phyloP scores from a whole-genome alignment of 2,797 vertebrate genomes.

The Lates japonicus region DNA sequence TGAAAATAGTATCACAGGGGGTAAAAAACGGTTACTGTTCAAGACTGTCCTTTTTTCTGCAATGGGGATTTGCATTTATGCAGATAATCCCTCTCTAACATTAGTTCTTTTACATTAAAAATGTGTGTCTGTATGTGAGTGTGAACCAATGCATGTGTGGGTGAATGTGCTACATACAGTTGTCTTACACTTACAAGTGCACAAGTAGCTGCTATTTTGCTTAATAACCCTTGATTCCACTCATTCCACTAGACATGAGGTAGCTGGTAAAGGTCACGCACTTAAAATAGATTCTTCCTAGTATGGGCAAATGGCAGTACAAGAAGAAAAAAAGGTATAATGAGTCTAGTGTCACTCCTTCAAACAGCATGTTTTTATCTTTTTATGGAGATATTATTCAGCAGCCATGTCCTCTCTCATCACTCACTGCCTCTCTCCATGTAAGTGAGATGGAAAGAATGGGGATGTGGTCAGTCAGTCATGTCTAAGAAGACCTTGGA shows the following conservation, averaged over 20 bases:
- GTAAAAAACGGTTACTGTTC: conserved; percentile 32
- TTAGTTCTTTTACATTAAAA: conserved; percentile 43
- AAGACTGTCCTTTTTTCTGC: conserved; percentile 11
- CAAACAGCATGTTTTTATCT: conserved; percentile 70
- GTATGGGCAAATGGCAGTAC: conserved; percentile 56
- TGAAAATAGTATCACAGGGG: conserved; percentile 57
- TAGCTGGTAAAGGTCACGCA: conserved; percentile 66
- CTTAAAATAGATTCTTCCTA: conserved; percentile 71
- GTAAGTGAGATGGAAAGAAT: conserved; percentile 79
- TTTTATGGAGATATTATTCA: conserved; percentile 78
- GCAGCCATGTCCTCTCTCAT: conserved; percentile 65
- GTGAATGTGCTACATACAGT: conserved; percentile 10
- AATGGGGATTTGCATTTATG: conserved; percentile 52
- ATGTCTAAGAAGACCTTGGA: conserved; percentile 85
- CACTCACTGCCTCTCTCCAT: conserved; percentile 66
- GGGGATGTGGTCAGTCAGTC: conserved; percentile 82
- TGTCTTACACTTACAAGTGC: conserved; percentile 26
- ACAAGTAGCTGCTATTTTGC: conserved; percentile 48
- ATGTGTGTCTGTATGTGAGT: background rate
- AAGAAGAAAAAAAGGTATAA: conserved; percentile 19
- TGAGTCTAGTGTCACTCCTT: conserved; percentile 53
- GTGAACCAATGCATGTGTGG: background rate
- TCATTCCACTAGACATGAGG: conserved; percentile 52
- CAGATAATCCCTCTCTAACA: conserved; percentile 47
- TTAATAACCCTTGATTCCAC: conserved; percentile 48